Evolutionary conservation across 2,888 invertebrate genomes (phyloP).

Genomic region (Odiellus spinosus): DNA sequence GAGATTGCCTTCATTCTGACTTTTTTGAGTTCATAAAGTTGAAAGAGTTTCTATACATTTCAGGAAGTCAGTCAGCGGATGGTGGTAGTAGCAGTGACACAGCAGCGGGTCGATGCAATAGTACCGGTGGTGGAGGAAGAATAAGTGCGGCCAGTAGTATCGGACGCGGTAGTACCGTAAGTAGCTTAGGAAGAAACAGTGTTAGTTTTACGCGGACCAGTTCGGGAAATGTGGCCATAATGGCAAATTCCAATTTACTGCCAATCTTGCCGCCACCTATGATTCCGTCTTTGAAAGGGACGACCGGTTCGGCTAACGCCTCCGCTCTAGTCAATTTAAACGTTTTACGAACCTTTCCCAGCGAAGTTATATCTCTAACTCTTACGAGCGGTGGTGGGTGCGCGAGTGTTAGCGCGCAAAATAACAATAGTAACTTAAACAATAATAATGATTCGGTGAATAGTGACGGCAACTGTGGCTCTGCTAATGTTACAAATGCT

Average conservation of each 20-base stretch:
- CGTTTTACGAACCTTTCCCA: no score
- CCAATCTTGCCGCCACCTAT: neutral
- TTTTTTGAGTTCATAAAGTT: no score
- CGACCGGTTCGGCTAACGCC: conserved; percentile 5
- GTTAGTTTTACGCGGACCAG: conserved; percentile 15
- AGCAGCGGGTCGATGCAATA: neutral
- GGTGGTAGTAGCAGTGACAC: conserved; percentile 8
- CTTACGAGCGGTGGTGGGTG: no score
- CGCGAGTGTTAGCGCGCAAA: no score
- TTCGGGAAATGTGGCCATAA: conserved; percentile 11
- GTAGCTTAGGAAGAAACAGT: conserved; percentile 14
- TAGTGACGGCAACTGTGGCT: no score
- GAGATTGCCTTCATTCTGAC: no score
- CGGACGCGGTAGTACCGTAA: conserved; percentile 13
- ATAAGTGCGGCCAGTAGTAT: conserved; percentile 14
- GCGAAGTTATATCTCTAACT: no score
- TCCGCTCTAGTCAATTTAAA: conserved; percentile 1
- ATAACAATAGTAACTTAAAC: no score
- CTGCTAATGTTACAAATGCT: no score
- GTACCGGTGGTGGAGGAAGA: conserved; percentile 8
- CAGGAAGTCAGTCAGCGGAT: conserved; percentile 15
- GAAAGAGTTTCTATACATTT: no score
- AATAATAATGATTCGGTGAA: no score
- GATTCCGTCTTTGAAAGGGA: neutral
- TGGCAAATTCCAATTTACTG: conserved; percentile 1